Percentiles rank a stretch among this genome's conserved stretches.
These are phyloP conservation scores for Drosophila atripex DNA, from an alignment of 2,888 invertebrate species.

Conservation along the genomic window DNA sequence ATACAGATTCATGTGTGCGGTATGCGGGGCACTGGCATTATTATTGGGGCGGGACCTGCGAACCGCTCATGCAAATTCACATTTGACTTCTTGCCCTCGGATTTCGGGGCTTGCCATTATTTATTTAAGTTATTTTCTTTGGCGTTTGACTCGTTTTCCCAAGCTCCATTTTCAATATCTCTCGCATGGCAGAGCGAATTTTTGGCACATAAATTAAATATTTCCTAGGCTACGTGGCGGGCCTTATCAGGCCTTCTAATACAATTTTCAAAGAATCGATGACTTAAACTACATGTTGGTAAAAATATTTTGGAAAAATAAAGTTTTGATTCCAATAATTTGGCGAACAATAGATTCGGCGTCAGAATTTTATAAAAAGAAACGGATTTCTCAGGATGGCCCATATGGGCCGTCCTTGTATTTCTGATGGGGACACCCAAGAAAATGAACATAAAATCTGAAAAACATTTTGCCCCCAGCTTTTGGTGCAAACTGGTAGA, in stretches of 20 bases:
- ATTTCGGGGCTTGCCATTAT: conserved; percentile 36
- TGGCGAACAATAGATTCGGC: too few relatives aligned
- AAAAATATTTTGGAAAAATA: neutral
- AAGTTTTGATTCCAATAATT: too few relatives aligned
- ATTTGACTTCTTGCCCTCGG: conserved; percentile 50
- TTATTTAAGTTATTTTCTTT: conserved; percentile 36
- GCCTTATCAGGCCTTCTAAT: conserved; percentile 26
- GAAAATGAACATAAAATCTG: too few relatives aligned
- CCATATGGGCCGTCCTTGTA: too few relatives aligned
- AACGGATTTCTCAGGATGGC: too few relatives aligned
- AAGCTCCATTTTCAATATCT: conserved; percentile 42
- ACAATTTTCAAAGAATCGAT: conserved; percentile 13
- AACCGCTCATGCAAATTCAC: conserved; percentile 59
- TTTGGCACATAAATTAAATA: conserved; percentile 70
- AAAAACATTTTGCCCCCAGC: too few relatives aligned
- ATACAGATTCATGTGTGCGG: conserved; percentile 17
- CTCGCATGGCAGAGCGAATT: conserved; percentile 64
- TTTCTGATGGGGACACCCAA: too few relatives aligned
- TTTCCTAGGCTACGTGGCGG: conserved; percentile 42
- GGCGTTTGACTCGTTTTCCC: conserved; percentile 15
- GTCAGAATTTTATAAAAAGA: too few relatives aligned
- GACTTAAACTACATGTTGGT: conserved; percentile 30
- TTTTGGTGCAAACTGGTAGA: too few relatives aligned
- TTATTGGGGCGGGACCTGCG: conserved; percentile 36
- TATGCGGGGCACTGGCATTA: conserved; percentile 36